Evolutionary conservation across 2,888 invertebrate genomes (phyloP).

Genomic region (Blastobasis lacticolella): DNA sequence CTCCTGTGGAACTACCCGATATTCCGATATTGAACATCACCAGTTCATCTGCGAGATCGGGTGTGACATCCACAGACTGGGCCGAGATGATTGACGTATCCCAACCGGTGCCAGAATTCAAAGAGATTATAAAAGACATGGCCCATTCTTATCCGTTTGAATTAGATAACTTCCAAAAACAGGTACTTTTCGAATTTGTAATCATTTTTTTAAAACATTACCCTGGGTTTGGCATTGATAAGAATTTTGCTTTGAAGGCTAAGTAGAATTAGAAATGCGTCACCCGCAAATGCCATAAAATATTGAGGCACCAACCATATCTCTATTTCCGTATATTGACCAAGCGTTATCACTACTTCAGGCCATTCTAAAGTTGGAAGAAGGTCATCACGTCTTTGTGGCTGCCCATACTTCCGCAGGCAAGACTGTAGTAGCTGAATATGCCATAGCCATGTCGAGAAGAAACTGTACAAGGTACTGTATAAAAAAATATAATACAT

Average conservation of each 20-base stretch:
- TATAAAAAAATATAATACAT: too few relatives aligned
- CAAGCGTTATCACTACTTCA: slow-evolving; percentile 27
- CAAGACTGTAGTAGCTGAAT: slow-evolving; percentile 99
- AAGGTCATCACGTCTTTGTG: slow-evolving; percentile 96
- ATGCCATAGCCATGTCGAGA: slow-evolving; percentile 96
- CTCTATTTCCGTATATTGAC: background rate
- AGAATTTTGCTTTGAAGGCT: too few relatives aligned
- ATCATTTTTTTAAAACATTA: background rate
- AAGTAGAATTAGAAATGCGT: too few relatives aligned
- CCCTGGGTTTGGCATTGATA: too few relatives aligned
- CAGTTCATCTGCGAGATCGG: slow-evolving; percentile 50
- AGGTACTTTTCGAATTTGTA: slow-evolving; percentile 51
- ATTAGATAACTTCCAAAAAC: slow-evolving; percentile 97
- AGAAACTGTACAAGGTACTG: slow-evolving; percentile 88
- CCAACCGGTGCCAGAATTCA: slow-evolving; percentile 86
- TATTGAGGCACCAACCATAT: background rate
- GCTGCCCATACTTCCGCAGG: slow-evolving; percentile 99
- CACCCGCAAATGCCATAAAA: too few relatives aligned
- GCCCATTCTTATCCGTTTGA: slow-evolving; percentile 93
- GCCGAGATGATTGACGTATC: slow-evolving; percentile 90
- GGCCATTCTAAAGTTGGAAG: slow-evolving; percentile 95
- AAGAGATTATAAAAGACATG: slow-evolving; percentile 85
- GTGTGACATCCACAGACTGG: slow-evolving; percentile 82
- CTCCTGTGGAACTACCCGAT: slow-evolving; percentile 53
- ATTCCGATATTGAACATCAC: slow-evolving; percentile 82